A percentile compares a stretch with the other conserved stretches of the same genome.
Conservation (phyloP, 2,113 vertebrate species). For the Blennius ocellaris region DNA sequence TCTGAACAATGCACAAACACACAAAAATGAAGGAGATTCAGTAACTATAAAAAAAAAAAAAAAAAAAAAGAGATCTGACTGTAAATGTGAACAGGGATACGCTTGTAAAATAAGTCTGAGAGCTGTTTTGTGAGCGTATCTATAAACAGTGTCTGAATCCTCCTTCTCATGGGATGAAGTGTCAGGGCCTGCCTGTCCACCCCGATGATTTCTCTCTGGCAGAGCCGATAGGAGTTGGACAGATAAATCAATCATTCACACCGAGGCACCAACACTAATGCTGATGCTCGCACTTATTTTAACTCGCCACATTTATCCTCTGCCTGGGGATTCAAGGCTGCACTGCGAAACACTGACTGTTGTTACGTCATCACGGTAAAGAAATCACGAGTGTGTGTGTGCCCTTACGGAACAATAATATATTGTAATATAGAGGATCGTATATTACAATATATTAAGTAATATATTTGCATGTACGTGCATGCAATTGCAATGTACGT, state of each 20-base stretch:
- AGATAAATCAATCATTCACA: conserved; percentile 45
- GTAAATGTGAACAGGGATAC: no score
- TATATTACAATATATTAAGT: no score
- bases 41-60: no score
- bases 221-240: conserved; percentile 41
- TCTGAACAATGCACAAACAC: no score
- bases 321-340: conserved; percentile 45
- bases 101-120: background rate
- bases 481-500: no score
- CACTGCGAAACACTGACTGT: conserved; percentile 50
- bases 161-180: conserved; percentile 42
- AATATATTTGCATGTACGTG: no score
- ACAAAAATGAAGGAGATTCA: no score
- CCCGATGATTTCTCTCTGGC: conserved; percentile 45
- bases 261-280: conserved; percentile 32
- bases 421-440: no score
- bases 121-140: conserved; percentile 45
- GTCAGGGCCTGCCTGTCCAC: conserved; percentile 44
- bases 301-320: conserved; percentile 1
- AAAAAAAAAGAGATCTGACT: no score
- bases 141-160: conserved; percentile 33
- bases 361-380: no score
- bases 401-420: no score
- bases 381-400: no score
- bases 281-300: conserved; percentile 45